These are phyloP conservation scores for Dysmachus trigonus DNA, from an alignment of 2,888 invertebrate species.

Conservation along the genomic window DNA sequence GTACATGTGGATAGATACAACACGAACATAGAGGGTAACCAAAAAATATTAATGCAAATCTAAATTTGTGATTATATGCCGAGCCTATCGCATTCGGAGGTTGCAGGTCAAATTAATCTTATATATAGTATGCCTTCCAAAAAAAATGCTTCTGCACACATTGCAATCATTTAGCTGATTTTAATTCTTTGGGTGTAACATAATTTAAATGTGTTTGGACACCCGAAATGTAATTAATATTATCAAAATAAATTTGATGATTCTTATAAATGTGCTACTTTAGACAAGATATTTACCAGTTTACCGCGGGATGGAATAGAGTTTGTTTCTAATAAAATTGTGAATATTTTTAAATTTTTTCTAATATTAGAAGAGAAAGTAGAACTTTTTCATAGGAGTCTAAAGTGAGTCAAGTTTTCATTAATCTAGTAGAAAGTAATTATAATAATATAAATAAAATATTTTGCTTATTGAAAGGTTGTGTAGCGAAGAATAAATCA, in stretches of 20 bases:
- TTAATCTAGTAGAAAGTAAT: too few species aligned
- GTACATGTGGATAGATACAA: neutral
- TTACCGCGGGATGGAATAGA: neutral
- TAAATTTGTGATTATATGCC: neutral
- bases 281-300: neutral
- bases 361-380: neutral
- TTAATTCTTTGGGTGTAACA: neutral
- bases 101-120: neutral
- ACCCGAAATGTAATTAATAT: neutral
- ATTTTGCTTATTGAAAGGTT: neutral
- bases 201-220: neutral
- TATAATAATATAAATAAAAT: too few species aligned
- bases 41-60: neutral
- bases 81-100: neutral
- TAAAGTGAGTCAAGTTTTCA: neutral
- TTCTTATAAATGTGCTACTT: neutral
- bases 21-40: neutral
- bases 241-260: slow-evolving; percentile 3
- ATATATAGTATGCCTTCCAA: too few species aligned
- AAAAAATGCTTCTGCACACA: neutral
- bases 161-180: neutral
- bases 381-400: neutral
- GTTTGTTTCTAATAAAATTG: neutral
- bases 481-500: too few species aligned
- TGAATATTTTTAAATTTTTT: neutral